These are phyloP conservation scores for Mizuhopecten yessoensis DNA, from an alignment of 1,140 invertebrate genomes.

Conservation along the genomic window DNA sequence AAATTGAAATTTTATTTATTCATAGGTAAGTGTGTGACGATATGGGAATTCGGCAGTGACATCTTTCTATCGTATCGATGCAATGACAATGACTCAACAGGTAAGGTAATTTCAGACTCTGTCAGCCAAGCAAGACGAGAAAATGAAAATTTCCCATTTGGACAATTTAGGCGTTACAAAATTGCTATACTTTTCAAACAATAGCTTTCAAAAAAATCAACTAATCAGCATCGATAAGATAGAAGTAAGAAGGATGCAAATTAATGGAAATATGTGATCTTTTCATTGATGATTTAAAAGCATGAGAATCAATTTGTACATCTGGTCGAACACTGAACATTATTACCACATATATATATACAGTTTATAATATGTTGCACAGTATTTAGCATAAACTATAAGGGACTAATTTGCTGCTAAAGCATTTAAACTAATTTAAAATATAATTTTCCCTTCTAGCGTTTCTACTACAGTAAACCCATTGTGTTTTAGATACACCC, in stretches of 20 bases:
- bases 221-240: not conserved
- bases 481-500: no score
- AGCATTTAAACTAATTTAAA: no score
- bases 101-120: not conserved
- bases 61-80: not conserved
- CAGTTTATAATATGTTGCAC: no score
- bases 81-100: not conserved
- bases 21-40: not conserved
- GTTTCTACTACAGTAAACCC: no score
- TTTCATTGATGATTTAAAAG: not conserved
- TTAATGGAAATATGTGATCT: not conserved
- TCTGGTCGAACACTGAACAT: no score
- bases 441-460: no score
- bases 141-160: not conserved
- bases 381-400: no score
- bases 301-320: no score
- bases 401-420: no score
- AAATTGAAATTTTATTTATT: conserved; percentile 15
- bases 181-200: not conserved
- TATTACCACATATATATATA: no score
- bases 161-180: no score
- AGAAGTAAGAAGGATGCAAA: not conserved
- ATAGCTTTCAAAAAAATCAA: not conserved
- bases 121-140: not conserved
- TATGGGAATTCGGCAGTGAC: not conserved